Conservation (phyloP, 2,888 invertebrate genomes). For the Sepioteuthis lessoniana region DNA sequence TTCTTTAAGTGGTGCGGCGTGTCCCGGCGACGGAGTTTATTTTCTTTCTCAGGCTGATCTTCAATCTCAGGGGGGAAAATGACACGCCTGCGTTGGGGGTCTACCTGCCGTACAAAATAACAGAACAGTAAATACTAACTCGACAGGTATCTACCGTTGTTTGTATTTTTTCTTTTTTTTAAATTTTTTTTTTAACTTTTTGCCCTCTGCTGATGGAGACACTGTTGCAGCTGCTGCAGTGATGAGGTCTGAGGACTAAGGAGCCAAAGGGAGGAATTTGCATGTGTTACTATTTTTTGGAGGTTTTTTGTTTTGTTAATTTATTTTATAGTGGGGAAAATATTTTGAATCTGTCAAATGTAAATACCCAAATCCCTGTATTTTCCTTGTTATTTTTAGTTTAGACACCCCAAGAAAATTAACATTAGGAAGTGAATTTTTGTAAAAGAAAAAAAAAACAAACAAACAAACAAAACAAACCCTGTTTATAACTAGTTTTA, state of each 20-base stretch:
- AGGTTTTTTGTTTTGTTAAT: not conserved
- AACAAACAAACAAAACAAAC: too few relatives aligned
- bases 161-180: not conserved
- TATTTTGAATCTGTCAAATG: not conserved
- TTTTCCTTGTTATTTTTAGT: not conserved
- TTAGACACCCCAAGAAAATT: not conserved
- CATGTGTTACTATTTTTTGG: not conserved
- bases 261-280: not conserved
- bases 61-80: slow-evolving; percentile 70
- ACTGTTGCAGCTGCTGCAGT: not conserved
- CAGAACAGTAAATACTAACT: slow-evolving; percentile 47
- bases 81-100: slow-evolving; percentile 57
- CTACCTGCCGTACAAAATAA: slow-evolving; percentile 49
- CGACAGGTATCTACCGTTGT: slow-evolving; percentile 47
- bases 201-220: slow-evolving; percentile 53
- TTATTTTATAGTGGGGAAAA: not conserved
- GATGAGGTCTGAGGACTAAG: not conserved
- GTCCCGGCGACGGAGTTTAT: slow-evolving; percentile 87
- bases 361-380: not conserved
- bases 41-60: slow-evolving; percentile 68
- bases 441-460: not conserved
- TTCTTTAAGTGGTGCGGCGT: slow-evolving; percentile 99
- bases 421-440: not conserved
- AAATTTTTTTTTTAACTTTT: slow-evolving; percentile 25
- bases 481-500: not conserved